Evolutionary conservation across 1,140 invertebrate genomes (phyloP).

Genomic region (Catajapyx aquilonaris): DNA sequence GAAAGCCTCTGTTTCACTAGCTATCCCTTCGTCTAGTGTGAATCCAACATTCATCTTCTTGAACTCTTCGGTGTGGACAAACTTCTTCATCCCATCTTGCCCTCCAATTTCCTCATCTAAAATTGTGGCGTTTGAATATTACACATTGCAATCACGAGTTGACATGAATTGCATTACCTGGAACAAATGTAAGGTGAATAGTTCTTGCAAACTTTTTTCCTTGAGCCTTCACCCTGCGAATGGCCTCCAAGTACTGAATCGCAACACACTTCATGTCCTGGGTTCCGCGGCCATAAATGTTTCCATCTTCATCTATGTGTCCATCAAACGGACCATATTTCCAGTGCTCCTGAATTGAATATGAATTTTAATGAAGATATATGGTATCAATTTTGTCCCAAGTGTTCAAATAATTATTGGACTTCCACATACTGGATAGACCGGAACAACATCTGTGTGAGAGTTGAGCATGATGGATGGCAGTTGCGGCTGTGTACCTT

Average conservation of each 20-base stretch:
- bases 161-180: conserved; percentile 48
- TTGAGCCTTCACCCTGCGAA: conserved; percentile 37
- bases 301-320: conserved; percentile 48
- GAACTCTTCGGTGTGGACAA: conserved; percentile 55
- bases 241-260: conserved; percentile 59
- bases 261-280: conserved; percentile 72
- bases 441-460: conserved; percentile 89
- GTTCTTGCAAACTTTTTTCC: conserved; percentile 36
- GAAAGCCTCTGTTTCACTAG: conserved; percentile 38
- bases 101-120: conserved; percentile 86
- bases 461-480: conserved; percentile 67
- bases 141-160: too few species aligned
- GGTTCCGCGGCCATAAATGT: conserved; percentile 62
- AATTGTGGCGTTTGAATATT: too few species aligned
- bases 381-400: too few species aligned
- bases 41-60: conserved; percentile 68
- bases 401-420: too few species aligned
- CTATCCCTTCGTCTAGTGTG: conserved; percentile 74
- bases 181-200: conserved; percentile 57
- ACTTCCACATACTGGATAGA: conserved; percentile 57
- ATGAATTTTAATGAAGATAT: too few species aligned
- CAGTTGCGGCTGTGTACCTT: conserved; percentile 42
- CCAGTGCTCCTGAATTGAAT: conserved; percentile 49
- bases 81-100: conserved; percentile 55
- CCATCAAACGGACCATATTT: conserved; percentile 57